Conservation (phyloP, 2,797 vertebrate species). For the Lepilemur septentrionalis region DNA sequence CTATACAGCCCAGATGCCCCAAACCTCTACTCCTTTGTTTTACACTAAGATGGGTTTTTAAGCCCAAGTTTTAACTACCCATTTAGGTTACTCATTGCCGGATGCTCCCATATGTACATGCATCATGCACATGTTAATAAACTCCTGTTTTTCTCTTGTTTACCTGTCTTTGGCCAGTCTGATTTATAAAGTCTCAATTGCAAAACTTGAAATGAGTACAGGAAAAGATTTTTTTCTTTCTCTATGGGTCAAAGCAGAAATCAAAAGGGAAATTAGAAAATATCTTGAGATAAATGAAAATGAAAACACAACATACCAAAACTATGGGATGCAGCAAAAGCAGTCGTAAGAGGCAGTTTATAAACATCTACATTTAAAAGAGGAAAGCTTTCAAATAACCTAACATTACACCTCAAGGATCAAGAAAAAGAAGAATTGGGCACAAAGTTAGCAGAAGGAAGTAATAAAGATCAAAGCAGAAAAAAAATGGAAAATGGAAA, state of each 20-base stretch:
- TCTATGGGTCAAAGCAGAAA: background rate
- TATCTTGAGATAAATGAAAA: background rate
- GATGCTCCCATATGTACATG: background rate
- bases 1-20: background rate
- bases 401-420: background rate
- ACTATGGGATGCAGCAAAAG: background rate
- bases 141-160: background rate
- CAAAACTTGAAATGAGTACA: background rate
- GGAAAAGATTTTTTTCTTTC: background rate
- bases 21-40: background rate
- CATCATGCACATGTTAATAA: background rate
- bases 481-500: background rate
- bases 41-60: background rate
- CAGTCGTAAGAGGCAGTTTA: background rate
- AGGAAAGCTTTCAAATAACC: background rate
- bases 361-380: background rate
- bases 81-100: background rate
- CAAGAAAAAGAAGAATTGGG: background rate
- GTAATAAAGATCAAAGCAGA: background rate
- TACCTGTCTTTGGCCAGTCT: background rate
- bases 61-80: background rate
- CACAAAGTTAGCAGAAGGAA: background rate
- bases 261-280: background rate
- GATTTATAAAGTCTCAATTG: background rate
- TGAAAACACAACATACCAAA: background rate